A percentile compares a stretch with the other conserved stretches of the same genome.
Evolutionary conservation across 2,797 vertebrate genomes (phyloP).

Genomic region (Apodemus agrarius): DNA sequence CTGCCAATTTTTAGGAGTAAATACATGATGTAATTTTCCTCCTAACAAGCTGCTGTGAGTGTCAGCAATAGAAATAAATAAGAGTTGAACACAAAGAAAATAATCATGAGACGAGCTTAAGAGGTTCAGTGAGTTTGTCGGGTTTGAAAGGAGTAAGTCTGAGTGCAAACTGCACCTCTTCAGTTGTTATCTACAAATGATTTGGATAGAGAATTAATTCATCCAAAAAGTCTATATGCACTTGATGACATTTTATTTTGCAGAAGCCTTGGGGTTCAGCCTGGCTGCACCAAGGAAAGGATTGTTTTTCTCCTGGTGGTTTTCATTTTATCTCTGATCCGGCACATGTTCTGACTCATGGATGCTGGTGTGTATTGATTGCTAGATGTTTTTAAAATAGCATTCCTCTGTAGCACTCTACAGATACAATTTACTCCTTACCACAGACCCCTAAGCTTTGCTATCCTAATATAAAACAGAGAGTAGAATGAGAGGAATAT

Average conservation of each 20-base stretch:
- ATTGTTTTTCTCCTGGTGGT: background rate
- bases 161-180: background rate
- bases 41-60: constrained; percentile 32
- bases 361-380: background rate
- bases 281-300: background rate
- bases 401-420: background rate
- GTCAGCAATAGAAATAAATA: constrained; percentile 19
- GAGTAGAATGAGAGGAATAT: background rate
- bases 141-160: background rate
- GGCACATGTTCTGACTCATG: background rate
- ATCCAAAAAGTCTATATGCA: background rate
- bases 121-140: background rate
- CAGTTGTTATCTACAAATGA: constrained; percentile 7
- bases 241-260: constrained; percentile 18
- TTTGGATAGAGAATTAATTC: background rate
- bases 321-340: background rate
- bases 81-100: constrained; percentile 42
- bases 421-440: background rate
- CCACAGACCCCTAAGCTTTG: background rate
- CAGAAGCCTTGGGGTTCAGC: background rate
- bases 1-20: constrained; percentile 65
- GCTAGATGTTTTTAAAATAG: background rate
- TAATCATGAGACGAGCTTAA: background rate
- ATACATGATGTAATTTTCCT: constrained; percentile 59
- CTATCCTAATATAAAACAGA: background rate